Evolutionary conservation across 2,888 invertebrate species (phyloP).

Genomic region (Myathropa florea): DNA sequence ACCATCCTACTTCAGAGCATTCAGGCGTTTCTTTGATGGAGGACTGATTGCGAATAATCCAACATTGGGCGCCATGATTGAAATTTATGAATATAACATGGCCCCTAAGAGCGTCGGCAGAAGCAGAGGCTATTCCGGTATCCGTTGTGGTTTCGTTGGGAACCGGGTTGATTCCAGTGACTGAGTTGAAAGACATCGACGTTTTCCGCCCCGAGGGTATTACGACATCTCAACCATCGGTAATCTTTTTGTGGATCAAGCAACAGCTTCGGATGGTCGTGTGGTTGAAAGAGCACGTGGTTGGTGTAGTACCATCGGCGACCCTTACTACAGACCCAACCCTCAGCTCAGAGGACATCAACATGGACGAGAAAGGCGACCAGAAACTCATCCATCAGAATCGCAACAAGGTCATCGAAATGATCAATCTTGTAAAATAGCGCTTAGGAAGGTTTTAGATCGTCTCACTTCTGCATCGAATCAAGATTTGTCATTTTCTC

Average conservation of each 20-base stretch:
- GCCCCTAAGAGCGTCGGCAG: conserved; percentile 88
- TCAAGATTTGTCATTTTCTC: conserved; percentile 24
- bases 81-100: conserved; percentile 93
- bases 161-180: conserved; percentile 88
- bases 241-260: conserved; percentile 93
- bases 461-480: conserved; percentile 59
- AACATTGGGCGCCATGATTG: conserved; percentile 95
- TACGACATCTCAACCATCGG: conserved; percentile 89
- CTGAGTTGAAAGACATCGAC: conserved; percentile 89
- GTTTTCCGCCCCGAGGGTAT: conserved; percentile 93
- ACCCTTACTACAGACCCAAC: conserved; percentile 92
- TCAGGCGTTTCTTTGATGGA: conserved; percentile 92
- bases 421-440: conserved; percentile 80
- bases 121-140: conserved; percentile 84
- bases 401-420: conserved; percentile 80
- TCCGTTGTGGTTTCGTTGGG: conserved; percentile 91
- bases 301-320: conserved; percentile 92
- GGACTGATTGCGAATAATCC: conserved; percentile 99
- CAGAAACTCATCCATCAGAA: conserved; percentile 86
- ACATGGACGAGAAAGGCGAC: conserved; percentile 94
- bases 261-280: conserved; percentile 95
- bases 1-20: conserved; percentile 95
- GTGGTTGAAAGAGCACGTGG: conserved; percentile 96
- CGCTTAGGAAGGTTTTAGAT: conserved; percentile 79
- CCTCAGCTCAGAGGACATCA: conserved; percentile 92